phyloP scores from a whole-genome alignment of 1,140 invertebrate species.

The Anoplolepis gracilipes region DNA sequence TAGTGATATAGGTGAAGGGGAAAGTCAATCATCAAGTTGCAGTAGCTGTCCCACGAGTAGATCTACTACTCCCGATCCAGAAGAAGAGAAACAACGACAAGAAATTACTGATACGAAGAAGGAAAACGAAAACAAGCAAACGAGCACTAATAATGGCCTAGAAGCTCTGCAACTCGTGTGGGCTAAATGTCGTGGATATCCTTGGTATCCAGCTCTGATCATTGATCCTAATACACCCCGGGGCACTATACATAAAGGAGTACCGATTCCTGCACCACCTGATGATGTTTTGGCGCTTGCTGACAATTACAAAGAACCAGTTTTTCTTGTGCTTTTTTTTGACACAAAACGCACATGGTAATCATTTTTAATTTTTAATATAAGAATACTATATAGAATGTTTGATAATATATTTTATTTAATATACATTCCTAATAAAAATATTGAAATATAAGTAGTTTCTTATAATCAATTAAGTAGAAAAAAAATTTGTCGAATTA shows the following conservation, averaged over 20 bases:
- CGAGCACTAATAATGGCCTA: constrained; percentile 72
- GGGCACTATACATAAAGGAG: constrained; percentile 96
- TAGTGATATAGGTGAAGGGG: constrained; percentile 83
- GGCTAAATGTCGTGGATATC: constrained; percentile 98
- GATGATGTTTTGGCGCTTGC: constrained; percentile 95
- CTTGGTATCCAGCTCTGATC: constrained; percentile 98
- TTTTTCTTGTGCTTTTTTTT: constrained; percentile 97
- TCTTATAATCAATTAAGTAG: too few relatives aligned
- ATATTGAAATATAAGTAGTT: not conserved
- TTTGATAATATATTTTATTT: not conserved
- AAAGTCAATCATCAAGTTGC: constrained; percentile 84
- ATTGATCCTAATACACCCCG: constrained; percentile 97
- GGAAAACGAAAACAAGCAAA: constrained; percentile 75
- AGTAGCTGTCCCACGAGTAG: constrained; percentile 84
- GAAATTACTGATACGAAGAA: constrained; percentile 73
- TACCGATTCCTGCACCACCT: constrained; percentile 96
- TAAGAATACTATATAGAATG: not conserved
- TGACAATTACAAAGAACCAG: constrained; percentile 91
- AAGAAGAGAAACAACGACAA: constrained; percentile 76
- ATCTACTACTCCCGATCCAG: constrained; percentile 79
- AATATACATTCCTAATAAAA: not conserved
- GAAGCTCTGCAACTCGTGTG: constrained; percentile 97
- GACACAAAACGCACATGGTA: constrained; percentile 97
- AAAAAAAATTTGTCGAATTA: too few relatives aligned
- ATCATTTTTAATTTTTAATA: constrained; percentile 14